Percentiles rank a stretch among this genome's conserved stretches.
Evolutionary conservation across 2,888 invertebrate species (phyloP).

Genomic region (Macrosiphum euphorbiae): DNA sequence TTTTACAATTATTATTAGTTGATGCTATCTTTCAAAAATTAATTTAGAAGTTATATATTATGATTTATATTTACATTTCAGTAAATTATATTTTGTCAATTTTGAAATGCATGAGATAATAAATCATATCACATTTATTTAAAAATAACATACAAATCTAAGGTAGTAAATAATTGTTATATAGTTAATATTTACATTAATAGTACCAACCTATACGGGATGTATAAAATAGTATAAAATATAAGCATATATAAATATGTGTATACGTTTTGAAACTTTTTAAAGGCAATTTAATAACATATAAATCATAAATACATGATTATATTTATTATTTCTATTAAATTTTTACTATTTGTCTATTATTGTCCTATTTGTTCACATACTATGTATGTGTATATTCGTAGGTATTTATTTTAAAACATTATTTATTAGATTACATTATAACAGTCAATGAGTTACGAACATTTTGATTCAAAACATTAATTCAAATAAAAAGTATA

Average conservation of each 20-base stretch:
- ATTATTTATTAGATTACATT: neutral
- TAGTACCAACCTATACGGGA: neutral
- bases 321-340: neutral
- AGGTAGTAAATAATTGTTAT: neutral
- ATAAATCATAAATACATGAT: neutral
- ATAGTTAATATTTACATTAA: neutral
- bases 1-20: slow-evolving; percentile 31
- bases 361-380: neutral
- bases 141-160: neutral
- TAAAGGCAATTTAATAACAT: neutral
- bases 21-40: slow-evolving; percentile 16
- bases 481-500: neutral
- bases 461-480: neutral
- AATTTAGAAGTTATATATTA: slow-evolving; percentile 32
- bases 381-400: neutral
- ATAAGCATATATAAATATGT: neutral
- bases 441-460: neutral
- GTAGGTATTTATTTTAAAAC: too few relatives aligned
- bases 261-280: neutral
- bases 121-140: slow-evolving; percentile 18
- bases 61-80: slow-evolving; percentile 39
- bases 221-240: neutral
- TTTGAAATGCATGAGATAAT: slow-evolving; percentile 10
- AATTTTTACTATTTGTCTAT: neutral
- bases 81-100: neutral